These are phyloP conservation scores for Bradysia coprophila DNA, from an alignment of 1,140 invertebrate genomes.

Conservation along the genomic window DNA sequence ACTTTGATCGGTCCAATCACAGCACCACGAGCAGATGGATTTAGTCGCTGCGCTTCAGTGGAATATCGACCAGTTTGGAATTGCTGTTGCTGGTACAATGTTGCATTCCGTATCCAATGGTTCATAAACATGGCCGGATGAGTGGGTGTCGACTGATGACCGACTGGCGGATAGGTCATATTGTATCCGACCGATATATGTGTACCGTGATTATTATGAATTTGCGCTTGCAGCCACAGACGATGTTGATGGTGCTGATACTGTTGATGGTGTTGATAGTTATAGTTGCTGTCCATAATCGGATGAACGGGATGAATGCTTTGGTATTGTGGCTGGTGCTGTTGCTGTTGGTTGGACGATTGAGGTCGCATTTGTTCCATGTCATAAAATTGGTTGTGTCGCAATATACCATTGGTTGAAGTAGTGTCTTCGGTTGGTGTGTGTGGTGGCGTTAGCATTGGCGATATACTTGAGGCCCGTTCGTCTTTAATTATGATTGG, in stretches of 20 bases:
- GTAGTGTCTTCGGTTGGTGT: constrained; percentile 40
- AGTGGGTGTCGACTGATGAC: not conserved
- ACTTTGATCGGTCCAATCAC: constrained; percentile 33
- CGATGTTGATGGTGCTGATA: constrained; percentile 10
- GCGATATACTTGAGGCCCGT: constrained; percentile 35
- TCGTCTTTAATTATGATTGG: constrained; percentile 35
- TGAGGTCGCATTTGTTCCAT: constrained; percentile 7
- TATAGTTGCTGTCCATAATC: constrained; percentile 12
- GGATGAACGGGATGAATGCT: constrained; percentile 1
- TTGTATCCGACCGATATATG: constrained; percentile 2
- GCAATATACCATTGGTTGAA: constrained; percentile 20
- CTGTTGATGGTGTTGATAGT: constrained; percentile 5
- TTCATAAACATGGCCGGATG: constrained; percentile 41
- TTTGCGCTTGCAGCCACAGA: constrained; percentile 8
- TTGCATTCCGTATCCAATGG: constrained; percentile 51
- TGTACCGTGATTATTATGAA: constrained; percentile 9
- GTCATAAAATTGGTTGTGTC: constrained; percentile 7
- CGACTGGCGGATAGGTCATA: constrained; percentile 1
- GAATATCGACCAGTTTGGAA: constrained; percentile 18
- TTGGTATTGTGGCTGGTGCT: constrained; percentile 4
- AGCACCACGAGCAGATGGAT: constrained; percentile 15
- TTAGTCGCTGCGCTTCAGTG: constrained; percentile 21
- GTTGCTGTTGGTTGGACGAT: not conserved
- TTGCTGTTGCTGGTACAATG: constrained; percentile 36
- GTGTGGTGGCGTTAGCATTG: constrained; percentile 47